Conservation (phyloP, 2,888 invertebrate species). For the Antheraea yamamai region DNA sequence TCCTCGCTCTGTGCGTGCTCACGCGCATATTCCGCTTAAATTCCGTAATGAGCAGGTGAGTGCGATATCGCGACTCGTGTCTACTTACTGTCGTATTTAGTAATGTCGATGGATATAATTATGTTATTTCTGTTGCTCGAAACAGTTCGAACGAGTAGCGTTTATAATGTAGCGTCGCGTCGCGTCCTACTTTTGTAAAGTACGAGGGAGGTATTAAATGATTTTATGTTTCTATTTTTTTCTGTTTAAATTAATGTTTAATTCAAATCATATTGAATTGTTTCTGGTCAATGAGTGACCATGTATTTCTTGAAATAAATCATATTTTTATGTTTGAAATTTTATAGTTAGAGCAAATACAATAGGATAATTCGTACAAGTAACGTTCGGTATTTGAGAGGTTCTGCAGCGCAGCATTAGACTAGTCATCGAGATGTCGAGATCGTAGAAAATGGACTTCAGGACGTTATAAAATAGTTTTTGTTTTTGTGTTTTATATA, state of each 20-base stretch:
- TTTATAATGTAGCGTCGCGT: background rate
- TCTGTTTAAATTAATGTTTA: background rate
- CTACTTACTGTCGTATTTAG: slow-evolving; percentile 61
- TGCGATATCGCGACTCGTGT: slow-evolving; percentile 58
- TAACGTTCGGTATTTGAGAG: too few relatives aligned
- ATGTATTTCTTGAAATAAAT: background rate
- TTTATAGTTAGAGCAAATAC: too few relatives aligned
- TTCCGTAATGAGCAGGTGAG: slow-evolving; percentile 73
- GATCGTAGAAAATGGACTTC: too few relatives aligned
- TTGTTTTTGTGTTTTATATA: too few relatives aligned
- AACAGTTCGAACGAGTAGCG: background rate
- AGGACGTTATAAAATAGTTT: too few relatives aligned
- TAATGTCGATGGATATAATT: slow-evolving; percentile 58
- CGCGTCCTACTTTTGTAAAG: slow-evolving; percentile 37
- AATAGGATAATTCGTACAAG: too few relatives aligned
- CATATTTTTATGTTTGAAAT: too few relatives aligned
- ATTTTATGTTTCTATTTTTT: background rate
- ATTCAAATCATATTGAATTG: background rate
- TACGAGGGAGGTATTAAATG: slow-evolving; percentile 19
- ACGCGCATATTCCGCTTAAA: slow-evolving; percentile 53
- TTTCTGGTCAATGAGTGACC: background rate
- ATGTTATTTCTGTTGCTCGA: slow-evolving; percentile 36
- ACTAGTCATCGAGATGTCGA: too few relatives aligned
- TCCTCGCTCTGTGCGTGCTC: slow-evolving; percentile 41
- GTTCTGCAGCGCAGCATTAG: too few relatives aligned